Evolutionary conservation across 2,113 vertebrate genomes (phyloP), one percentile per base, ranked within the genome.

Genomic region (Paralichthys olivaceus): DNA sequence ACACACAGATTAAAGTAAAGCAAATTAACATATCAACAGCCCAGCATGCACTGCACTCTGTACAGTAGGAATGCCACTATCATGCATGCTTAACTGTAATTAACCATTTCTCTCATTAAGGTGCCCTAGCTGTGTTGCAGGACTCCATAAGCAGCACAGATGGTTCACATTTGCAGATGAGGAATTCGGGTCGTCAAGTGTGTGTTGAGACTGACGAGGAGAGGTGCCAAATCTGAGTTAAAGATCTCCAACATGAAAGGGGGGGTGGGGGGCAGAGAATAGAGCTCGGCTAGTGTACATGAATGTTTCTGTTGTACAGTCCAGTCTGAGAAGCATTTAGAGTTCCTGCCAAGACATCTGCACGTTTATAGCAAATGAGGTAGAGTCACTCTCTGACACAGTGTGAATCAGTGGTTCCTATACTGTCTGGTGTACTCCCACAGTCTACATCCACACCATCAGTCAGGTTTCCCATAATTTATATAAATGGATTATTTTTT

Each of bases 91-190:
- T 22, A 15, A 47, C 72, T 78, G 55, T 32, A 82, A 76, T 84
- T 57, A 70, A 43, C 71, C 20, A 43, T 56, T 62, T 69, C 45
- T 81, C 64, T 90, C 72, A 87, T 88, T 78, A 89, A 75, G 43
- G 22, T 29, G 40, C 55, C 58, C 53, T 19, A 6, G 45, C 20
- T 12, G 72, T 32, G 62, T 61, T 74, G 69, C 75, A 49, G 45
- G 45, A 49, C 45, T 49, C 45, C 75, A 65, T 22, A 23, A 49
- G 63, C 73, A 73, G 75, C 78, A 80, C 91, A 93, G 74, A 91
- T 93, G 91, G 82, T 90, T 91, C 82, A 82, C 81, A 91, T 92
- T 90, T 90, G 53, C 54, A 77, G 58, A 73, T 12, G 73, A 81
- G 77, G 84, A 87, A 87, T 92, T 85, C 45, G 32, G 54, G 70